A percentile compares a stretch with the other conserved stretches of the same genome.
These are phyloP conservation scores for Sebastes glaucus DNA, from an alignment of 2,797 vertebrate species.

Conservation along the genomic window DNA sequence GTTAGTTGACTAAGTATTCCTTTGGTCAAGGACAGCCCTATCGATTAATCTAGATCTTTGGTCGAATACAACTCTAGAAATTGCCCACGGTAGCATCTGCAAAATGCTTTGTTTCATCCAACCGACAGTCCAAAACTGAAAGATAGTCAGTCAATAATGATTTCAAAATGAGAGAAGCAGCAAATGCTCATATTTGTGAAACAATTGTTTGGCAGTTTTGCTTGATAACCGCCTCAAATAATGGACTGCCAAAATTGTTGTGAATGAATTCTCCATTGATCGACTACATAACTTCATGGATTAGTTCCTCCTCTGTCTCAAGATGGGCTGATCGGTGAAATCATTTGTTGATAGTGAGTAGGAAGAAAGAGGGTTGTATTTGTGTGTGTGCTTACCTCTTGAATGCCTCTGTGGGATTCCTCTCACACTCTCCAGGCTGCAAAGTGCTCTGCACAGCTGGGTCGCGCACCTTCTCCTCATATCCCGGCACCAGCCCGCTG, in stretches of 20 bases:
- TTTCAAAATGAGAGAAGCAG: neutral
- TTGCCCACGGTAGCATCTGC: neutral
- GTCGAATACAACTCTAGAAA: no score
- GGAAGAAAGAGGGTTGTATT: no score
- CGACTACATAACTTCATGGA: neutral
- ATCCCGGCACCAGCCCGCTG: constrained; percentile 89
- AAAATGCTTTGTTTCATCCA: neutral
- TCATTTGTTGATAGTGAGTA: neutral
- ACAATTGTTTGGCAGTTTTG: neutral
- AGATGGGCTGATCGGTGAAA: neutral
- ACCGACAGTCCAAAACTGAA: neutral
- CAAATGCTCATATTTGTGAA: neutral
- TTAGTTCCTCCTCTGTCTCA: neutral
- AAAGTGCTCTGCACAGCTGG: constrained; percentile 89
- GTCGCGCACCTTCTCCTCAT: constrained; percentile 92
- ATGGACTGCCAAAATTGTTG: neutral
- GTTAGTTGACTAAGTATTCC: no score
- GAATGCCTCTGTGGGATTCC: constrained; percentile 95
- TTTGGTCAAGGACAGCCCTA: no score
- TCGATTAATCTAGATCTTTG: no score
- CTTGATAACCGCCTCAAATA: neutral
- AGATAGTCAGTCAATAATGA: neutral
- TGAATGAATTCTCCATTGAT: neutral
- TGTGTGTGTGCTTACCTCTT: constrained; percentile 87
- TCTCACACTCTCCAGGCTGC: constrained; percentile 93